Evolutionary conservation across 2,113 vertebrate species (phyloP).

Genomic region (Rhinolophus ferrumequinum): DNA sequence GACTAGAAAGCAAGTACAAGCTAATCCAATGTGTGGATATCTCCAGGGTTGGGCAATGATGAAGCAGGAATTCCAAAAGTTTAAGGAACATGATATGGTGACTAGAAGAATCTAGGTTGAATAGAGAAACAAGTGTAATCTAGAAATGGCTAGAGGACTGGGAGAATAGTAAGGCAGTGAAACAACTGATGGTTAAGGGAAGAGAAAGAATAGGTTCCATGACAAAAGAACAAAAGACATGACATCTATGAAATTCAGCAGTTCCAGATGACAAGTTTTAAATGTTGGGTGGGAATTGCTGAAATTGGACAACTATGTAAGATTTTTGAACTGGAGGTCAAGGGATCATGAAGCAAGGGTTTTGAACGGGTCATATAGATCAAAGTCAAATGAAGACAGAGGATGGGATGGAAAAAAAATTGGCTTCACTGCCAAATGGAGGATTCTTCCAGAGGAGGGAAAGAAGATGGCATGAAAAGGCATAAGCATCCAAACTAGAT

Average conservation of each 20-base stretch:
- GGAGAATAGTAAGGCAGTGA: background rate
- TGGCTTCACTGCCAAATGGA: background rate
- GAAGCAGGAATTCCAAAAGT: background rate
- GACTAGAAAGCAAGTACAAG: background rate
- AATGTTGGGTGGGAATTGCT: background rate
- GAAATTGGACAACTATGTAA: background rate
- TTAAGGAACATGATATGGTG: background rate
- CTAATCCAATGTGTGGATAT: background rate
- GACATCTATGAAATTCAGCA: background rate
- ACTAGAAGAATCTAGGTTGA: background rate
- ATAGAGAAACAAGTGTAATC: background rate
- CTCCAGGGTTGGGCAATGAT: background rate
- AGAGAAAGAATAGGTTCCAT: background rate
- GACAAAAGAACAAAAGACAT: background rate
- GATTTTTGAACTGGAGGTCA: background rate
- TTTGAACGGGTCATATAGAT: background rate
- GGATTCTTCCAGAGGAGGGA: too few species aligned
- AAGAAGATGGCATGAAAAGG: background rate
- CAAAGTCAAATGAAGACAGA: background rate
- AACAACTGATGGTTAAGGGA: background rate
- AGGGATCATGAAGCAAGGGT: background rate
- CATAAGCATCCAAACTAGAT: background rate
- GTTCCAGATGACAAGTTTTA: background rate
- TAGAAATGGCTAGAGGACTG: background rate
- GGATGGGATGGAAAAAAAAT: background rate